These are phyloP conservation scores for Brachyptera putata DNA, from an alignment of 2,888 invertebrate genomes.

Conservation along the genomic window DNA sequence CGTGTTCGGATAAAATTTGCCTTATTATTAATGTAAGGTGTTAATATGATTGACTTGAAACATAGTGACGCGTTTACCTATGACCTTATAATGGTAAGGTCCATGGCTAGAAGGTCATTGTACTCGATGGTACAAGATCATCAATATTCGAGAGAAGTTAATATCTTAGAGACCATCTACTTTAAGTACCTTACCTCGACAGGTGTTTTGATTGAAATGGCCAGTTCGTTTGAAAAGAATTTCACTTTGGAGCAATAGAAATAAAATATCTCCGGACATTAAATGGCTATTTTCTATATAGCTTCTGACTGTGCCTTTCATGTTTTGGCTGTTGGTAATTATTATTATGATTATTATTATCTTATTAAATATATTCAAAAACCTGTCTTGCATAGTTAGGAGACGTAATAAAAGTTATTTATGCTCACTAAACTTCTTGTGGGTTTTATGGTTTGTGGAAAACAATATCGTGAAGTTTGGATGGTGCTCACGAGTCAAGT, in stretches of 20 bases:
- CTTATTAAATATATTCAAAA: background rate
- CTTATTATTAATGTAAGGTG: background rate
- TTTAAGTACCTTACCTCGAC: background rate
- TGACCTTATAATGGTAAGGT: background rate
- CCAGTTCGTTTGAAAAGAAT: background rate
- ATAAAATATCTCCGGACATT: background rate
- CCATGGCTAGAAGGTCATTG: background rate
- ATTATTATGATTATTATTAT: background rate
- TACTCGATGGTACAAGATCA: no score
- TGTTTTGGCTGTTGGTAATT: background rate
- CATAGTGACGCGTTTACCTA: background rate
- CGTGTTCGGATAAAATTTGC: no score
- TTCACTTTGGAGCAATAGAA: background rate
- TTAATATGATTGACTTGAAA: slow-evolving; percentile 15
- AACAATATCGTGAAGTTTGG: no score
- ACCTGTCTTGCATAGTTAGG: background rate
- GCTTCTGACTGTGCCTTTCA: background rate
- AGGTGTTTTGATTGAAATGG: slow-evolving; percentile 14
- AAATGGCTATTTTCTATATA: background rate
- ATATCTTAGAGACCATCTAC: background rate
- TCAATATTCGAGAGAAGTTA: background rate
- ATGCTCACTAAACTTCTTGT: no score
- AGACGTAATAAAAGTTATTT: background rate
- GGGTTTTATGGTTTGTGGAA: background rate
- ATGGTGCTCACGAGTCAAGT: no score